Conservation (phyloP, 2,888 invertebrate genomes). For the Drosophila subquinaria region DNA sequence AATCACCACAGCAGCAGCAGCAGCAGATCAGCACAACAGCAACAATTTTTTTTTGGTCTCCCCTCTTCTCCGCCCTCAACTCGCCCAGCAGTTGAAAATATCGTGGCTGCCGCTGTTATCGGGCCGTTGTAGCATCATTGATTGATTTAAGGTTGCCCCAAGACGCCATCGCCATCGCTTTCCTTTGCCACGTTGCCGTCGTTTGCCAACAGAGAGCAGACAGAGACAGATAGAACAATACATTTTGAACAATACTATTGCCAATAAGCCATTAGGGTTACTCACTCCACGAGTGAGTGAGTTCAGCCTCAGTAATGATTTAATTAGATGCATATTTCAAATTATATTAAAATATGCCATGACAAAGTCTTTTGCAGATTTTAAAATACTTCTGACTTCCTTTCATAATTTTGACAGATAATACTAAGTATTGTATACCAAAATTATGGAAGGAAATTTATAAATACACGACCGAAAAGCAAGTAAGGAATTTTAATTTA, state of each 20-base stretch:
- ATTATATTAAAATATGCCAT: neutral
- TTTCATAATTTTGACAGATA: too few relatives aligned
- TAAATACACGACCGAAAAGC: too few relatives aligned
- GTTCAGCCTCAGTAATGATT: neutral
- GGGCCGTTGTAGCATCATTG: constrained; percentile 64
- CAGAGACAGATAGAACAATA: constrained; percentile 25
- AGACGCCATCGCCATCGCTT: constrained; percentile 52
- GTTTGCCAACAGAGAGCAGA: constrained; percentile 66
- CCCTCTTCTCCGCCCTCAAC: neutral
- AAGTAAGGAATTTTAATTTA: too few relatives aligned
- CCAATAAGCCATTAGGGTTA: constrained; percentile 44
- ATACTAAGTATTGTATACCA: too few relatives aligned
- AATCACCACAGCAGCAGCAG: constrained; percentile 50
- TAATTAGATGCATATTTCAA: constrained; percentile 3
- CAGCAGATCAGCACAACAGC: constrained; percentile 27
- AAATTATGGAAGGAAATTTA: too few relatives aligned
- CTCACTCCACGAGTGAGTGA: constrained; percentile 20
- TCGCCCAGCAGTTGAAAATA: constrained; percentile 29
- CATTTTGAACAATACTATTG: constrained; percentile 28
- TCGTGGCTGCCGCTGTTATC: constrained; percentile 61
- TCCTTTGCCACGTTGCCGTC: constrained; percentile 31
- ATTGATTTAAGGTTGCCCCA: constrained; percentile 81
- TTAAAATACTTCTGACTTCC: neutral
- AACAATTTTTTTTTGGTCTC: constrained; percentile 30
- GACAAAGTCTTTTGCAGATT: neutral